phyloP scores from a whole-genome alignment of 2,797 vertebrate genomes.

The Parauchenoglanis ngamensis region DNA sequence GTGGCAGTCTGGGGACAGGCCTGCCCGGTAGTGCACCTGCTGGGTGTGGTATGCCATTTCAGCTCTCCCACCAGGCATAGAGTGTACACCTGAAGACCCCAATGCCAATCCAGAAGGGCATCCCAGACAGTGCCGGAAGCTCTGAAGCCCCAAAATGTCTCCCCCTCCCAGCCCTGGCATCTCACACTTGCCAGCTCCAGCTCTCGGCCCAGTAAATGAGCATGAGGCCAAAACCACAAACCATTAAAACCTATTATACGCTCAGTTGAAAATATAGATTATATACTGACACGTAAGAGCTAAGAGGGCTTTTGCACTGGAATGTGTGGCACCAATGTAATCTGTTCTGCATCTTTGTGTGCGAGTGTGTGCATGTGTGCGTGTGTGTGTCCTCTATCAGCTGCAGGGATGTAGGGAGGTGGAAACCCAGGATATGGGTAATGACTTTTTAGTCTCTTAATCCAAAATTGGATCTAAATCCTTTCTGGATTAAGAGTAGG shows the following conservation, averaged over 20 bases:
- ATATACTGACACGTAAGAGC: slow-evolving; percentile 70
- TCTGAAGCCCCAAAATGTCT: slow-evolving; percentile 43
- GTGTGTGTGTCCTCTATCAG: slow-evolving; percentile 54
- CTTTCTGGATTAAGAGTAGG: slow-evolving; percentile 73
- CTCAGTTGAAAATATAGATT: slow-evolving; percentile 74
- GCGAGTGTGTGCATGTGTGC: slow-evolving; percentile 56
- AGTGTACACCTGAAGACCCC: slow-evolving; percentile 61
- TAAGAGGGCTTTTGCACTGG: slow-evolving; percentile 68
- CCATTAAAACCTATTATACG: slow-evolving; percentile 72
- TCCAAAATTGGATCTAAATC: slow-evolving; percentile 79
- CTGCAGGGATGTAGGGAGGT: slow-evolving; percentile 53
- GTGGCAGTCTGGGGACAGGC: slow-evolving; percentile 63
- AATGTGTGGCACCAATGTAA: slow-evolving; percentile 20
- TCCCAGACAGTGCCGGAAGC: slow-evolving; percentile 64
- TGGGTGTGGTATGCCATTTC: slow-evolving; percentile 59
- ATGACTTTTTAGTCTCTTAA: slow-evolving; percentile 63
- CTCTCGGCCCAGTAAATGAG: slow-evolving; percentile 55
- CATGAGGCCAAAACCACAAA: slow-evolving; percentile 55
- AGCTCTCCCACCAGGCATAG: slow-evolving; percentile 57
- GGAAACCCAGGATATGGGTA: slow-evolving; percentile 63
- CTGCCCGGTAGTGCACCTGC: slow-evolving; percentile 60
- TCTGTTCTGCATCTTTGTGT: slow-evolving; percentile 50
- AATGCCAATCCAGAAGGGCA: slow-evolving; percentile 62
- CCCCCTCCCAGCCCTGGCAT: slow-evolving; percentile 47
- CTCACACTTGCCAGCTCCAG: slow-evolving; percentile 62